A percentile compares a stretch with the other conserved stretches of the same genome.
Evolutionary conservation across 30 jellyfish, hydroid and myxozoan species (phyloP).

Genomic region (Hydractinia echinata): DNA sequence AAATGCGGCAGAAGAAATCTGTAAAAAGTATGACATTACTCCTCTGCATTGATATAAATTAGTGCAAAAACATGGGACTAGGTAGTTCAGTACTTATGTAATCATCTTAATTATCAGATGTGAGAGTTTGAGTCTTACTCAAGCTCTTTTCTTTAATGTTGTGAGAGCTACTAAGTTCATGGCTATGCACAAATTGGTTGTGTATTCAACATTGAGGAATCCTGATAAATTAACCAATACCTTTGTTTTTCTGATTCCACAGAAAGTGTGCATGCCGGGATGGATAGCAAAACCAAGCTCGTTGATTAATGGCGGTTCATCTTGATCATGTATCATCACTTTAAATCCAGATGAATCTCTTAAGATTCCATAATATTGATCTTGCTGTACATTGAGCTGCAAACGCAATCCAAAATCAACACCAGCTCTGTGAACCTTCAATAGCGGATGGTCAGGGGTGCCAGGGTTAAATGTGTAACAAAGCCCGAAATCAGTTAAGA

Average conservation of each 20-base stretch:
- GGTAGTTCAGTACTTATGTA: too few species aligned
- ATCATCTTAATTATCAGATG: too few species aligned
- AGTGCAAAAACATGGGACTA: too few species aligned
- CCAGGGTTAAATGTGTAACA: conserved; percentile 52
- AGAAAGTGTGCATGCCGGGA: conserved; percentile 58
- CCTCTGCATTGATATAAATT: too few species aligned
- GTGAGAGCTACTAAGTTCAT: too few species aligned
- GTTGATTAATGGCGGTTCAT: conserved; percentile 46
- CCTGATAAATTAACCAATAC: neutral
- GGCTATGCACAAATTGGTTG: too few species aligned
- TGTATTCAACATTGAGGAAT: too few species aligned
- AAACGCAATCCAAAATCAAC: conserved; percentile 44
- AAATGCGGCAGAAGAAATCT: too few species aligned
- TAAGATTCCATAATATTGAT: conserved; percentile 44
- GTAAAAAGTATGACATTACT: too few species aligned
- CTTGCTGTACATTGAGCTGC: conserved; percentile 47
- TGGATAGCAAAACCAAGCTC: conserved; percentile 53
- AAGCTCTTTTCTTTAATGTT: too few species aligned
- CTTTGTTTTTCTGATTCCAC: conserved; percentile 45
- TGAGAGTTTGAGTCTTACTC: too few species aligned
- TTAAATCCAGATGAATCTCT: conserved; percentile 54
- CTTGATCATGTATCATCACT: conserved; percentile 53
- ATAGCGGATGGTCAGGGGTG: conserved; percentile 30
- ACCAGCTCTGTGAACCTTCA: conserved; percentile 56
- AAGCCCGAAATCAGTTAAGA: conserved; percentile 42